phyloP scores from a whole-genome alignment of 2,888 invertebrate genomes.

The Sphecodes monilicornis region DNA sequence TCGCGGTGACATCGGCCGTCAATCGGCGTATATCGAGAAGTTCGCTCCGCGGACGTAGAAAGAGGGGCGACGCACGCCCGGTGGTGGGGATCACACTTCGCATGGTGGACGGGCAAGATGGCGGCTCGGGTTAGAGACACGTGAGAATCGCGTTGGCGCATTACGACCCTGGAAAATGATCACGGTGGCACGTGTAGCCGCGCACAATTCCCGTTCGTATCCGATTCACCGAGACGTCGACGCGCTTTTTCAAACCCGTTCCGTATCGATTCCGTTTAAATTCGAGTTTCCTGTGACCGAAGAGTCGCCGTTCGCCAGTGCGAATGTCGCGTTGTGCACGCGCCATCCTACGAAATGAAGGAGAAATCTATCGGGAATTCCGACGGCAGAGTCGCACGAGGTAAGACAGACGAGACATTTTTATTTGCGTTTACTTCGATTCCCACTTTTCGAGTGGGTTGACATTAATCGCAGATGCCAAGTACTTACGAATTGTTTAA shows the following conservation, averaged over 20 bases:
- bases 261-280: neutral
- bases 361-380: neutral
- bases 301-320: neutral
- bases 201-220: neutral
- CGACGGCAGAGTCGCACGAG: conserved; percentile 6
- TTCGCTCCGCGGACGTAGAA: conserved; percentile 43
- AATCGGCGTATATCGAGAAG: conserved; percentile 55
- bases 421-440: neutral
- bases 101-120: conserved; percentile 71
- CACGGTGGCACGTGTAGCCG: conserved; percentile 26
- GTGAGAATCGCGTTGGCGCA: conserved; percentile 62
- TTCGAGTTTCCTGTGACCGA: neutral
- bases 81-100: conserved; percentile 66
- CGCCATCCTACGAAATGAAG: neutral
- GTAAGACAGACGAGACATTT: conserved; percentile 31
- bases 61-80: conserved; percentile 44
- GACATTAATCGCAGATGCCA: neutral
- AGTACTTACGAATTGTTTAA: neutral
- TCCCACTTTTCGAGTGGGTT: neutral
- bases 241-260: neutral
- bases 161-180: conserved; percentile 27
- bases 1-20: conserved; percentile 23
- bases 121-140: conserved; percentile 66
- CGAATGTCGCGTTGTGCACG: conserved; percentile 1
- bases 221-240: neutral